Conservation (phyloP, 2,888 invertebrate species). For the Alentia gelatinosa region DNA sequence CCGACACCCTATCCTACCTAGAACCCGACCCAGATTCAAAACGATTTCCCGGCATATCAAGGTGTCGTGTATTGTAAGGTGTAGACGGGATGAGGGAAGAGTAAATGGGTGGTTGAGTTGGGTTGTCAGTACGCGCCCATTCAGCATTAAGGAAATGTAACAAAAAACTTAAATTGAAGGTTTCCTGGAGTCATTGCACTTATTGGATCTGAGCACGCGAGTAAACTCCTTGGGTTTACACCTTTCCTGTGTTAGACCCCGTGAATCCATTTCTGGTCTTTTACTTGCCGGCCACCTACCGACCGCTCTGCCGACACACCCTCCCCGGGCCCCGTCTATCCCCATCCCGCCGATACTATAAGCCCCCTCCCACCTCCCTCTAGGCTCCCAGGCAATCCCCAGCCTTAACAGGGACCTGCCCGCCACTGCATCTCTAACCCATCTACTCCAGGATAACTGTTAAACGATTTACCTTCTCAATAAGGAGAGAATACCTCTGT, state of each 20-base stretch:
- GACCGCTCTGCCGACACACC: too few relatives aligned
- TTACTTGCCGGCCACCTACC: too few relatives aligned
- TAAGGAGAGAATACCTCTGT: too few relatives aligned
- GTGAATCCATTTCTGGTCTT: background rate
- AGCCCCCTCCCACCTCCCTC: background rate
- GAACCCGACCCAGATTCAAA: background rate
- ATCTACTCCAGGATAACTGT: background rate
- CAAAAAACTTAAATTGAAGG: too few relatives aligned
- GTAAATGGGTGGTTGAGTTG: background rate
- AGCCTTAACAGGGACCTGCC: slow-evolving; percentile 1
- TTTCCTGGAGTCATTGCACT: background rate
- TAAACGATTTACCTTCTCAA: too few relatives aligned
- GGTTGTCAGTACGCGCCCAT: too few relatives aligned
- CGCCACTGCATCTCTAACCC: background rate
- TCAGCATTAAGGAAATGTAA: too few relatives aligned
- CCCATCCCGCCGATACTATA: background rate
- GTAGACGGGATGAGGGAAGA: background rate
- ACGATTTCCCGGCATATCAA: too few relatives aligned
- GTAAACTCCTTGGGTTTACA: background rate
- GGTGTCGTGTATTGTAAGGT: background rate
- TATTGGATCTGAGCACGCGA: background rate
- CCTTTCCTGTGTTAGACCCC: background rate
- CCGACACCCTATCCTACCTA: background rate
- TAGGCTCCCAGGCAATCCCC: background rate
- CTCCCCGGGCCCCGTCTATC: background rate